Conservation (phyloP, 2,797 vertebrate genomes). For the Fringilla coelebs region DNA sequence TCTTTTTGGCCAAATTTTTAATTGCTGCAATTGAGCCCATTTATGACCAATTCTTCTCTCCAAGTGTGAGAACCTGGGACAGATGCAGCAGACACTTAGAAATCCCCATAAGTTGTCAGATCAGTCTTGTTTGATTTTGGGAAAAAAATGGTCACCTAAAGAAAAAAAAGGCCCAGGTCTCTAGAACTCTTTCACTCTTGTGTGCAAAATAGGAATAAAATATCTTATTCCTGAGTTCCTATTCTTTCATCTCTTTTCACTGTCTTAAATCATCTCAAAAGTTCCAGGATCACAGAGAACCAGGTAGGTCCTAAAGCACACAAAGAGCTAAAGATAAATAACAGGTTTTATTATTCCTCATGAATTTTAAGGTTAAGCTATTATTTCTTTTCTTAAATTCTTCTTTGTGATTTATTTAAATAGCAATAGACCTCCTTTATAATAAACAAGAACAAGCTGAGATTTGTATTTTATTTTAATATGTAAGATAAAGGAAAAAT, state of each 20-base stretch:
- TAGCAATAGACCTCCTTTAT: neutral
- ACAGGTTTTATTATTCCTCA: neutral
- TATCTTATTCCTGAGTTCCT: neutral
- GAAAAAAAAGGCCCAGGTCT: neutral
- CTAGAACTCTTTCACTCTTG: neutral
- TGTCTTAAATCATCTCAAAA: neutral
- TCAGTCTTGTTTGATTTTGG: neutral
- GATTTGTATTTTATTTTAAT: conserved; percentile 41
- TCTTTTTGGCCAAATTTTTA: neutral
- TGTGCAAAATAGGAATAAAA: neutral
- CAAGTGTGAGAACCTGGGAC: neutral
- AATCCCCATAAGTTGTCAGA: neutral
- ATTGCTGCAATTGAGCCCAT: neutral
- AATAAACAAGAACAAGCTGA: conserved; percentile 34
- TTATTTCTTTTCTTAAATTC: neutral
- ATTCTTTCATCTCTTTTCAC: neutral
- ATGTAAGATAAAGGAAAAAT: conserved; percentile 34
- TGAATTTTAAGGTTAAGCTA: conserved; percentile 20
- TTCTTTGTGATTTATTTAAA: neutral
- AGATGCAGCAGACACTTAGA: neutral
- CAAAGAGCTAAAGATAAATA: neutral
- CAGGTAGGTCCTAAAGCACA: neutral
- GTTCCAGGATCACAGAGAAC: neutral
- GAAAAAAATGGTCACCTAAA: neutral
- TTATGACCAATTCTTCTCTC: neutral